Percentiles rank a stretch among this genome's conserved stretches.
Conservation (phyloP, 1,140 invertebrate species). For the Dolichoris vasculosae region DNA sequence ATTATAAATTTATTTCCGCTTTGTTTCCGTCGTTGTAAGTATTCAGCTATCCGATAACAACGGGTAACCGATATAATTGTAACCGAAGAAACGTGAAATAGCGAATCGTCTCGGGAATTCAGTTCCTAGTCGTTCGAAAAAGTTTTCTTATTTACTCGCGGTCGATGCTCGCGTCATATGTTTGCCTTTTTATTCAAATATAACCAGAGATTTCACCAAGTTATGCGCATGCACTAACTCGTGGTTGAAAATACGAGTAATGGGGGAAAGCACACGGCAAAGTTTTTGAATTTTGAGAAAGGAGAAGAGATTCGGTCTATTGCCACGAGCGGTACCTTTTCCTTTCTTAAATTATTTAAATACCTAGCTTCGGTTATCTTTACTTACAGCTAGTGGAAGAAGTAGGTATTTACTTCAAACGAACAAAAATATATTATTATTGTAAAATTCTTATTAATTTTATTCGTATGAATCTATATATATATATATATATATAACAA, state of each 20-base stretch:
- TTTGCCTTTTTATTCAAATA: slow-evolving; percentile 3
- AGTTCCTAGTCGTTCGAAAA: not conserved
- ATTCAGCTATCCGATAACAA: too few species aligned
- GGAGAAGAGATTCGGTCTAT: too few species aligned
- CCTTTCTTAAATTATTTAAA: not conserved
- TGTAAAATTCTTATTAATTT: not conserved
- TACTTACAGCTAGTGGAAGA: not conserved
- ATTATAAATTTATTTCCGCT: too few species aligned
- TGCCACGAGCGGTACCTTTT: not conserved
- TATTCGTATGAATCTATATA: not conserved
- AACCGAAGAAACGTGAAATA: too few species aligned
- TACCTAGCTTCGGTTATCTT: not conserved
- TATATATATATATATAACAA: too few species aligned
- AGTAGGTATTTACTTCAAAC: not conserved
- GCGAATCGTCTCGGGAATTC: too few species aligned
- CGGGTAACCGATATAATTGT: too few species aligned
- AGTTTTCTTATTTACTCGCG: slow-evolving; percentile 19
- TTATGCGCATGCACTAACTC: too few species aligned
- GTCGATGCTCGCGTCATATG: not conserved
- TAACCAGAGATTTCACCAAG: not conserved
- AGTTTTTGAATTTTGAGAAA: too few species aligned
- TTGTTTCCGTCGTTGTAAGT: too few species aligned
- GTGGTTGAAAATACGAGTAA: too few species aligned
- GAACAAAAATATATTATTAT: not conserved
- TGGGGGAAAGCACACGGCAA: too few species aligned